Evolutionary conservation across 2,113 vertebrate genomes (phyloP), one percentile per base, ranked within the genome.

Genomic region (Ancistrus triradiatus): DNA sequence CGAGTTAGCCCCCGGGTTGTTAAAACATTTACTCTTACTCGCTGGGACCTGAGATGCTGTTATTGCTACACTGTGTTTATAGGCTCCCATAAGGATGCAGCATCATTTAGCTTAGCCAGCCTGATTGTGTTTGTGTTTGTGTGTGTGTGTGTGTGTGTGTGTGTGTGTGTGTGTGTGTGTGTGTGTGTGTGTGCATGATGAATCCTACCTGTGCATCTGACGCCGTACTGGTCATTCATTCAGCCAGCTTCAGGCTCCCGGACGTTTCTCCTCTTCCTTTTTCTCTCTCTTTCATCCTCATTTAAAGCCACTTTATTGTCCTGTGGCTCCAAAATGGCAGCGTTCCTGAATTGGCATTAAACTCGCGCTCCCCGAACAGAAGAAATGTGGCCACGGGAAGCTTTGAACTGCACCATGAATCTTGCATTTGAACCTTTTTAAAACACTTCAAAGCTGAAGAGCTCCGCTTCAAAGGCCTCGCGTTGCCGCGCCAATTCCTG

Each of bases 11-110:
- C n/a, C 78, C 78, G 68, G 86, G 78, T 84, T 56, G 70, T 71
- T 81, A 84, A 87, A 80, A 76, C 83, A 83, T 84, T 81, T 83
- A 83, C 80, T 84, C 52, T 69, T 76, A 79, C 81, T 82, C 79
- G 82, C 83, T 76, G 82, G 83, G 80, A 84, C 80, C 81, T 81
- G 74, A 81, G 80, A 80, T 74, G 59, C 80, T 76, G 77, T 85
- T 84, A 86, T 83, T 84, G 80, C 75, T 81, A 73, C 77, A 79
- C 48, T 75, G 79, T 83, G 83, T 84, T 85, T 83, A 82, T 82
- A 75, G 74, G 75, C 65, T 72, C 72, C 74, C 78, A 77, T 72
- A 68, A 79, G 82, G 83, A 83, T 80, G 68, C 25, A 6, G 72
- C 78, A 71, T 81, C 73, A 59, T 79, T 78, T 75, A 84, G 77